Base-by-base conservation (phyloP, 2,888 invertebrate genomes). In the Sesia apiformis region DNA sequence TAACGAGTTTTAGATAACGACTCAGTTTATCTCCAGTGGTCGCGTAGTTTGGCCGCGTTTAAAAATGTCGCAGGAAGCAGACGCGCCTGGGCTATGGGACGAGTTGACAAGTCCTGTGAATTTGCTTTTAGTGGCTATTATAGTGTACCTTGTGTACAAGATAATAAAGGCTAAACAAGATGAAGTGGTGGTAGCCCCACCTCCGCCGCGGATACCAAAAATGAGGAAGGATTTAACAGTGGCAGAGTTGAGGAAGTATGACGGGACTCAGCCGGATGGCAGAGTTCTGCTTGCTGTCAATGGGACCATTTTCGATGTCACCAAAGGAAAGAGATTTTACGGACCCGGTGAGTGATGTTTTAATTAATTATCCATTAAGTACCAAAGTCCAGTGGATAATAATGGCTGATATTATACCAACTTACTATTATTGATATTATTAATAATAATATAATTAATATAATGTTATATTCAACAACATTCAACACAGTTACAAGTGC, bases 221-320 rank as follows among this genome's bases (percentile, higher is more conserved):
- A 74, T 98, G 72, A 93, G 95, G 67, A 93, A 93, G 72, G 98
- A 99, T 83, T 94, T 98, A 81, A 97, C 97, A 40, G 90, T 96
- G 49, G 93, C 95, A 66, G 97, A 99, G 84, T 87, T 99, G 64
- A 93, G 92, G 69, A 91, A 94, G 69, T 98, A 93, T 78, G 93
- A 94, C 72, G 98, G 98, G 38, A 94, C 91, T 56, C 95, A 94
- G 70, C 89, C 93, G 49, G 97, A 98, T 75, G 97, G 97, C 46
- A 91, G 98, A 72, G 94, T 98, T 63, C 90, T 98, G 63, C 92
- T 99, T 43, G 98, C 97, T 49, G 96, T 98, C 52, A 97, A 98
- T 80, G 96, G 97, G 55, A 96, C 93, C 76, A 95, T 98, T 49
- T 99, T 97, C 85, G 98, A 99, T 90, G 97, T 96, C 61, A 98